These are phyloP conservation scores for Vidua chalybeata DNA, from an alignment of 2,113 vertebrate genomes.

Conservation along the genomic window DNA sequence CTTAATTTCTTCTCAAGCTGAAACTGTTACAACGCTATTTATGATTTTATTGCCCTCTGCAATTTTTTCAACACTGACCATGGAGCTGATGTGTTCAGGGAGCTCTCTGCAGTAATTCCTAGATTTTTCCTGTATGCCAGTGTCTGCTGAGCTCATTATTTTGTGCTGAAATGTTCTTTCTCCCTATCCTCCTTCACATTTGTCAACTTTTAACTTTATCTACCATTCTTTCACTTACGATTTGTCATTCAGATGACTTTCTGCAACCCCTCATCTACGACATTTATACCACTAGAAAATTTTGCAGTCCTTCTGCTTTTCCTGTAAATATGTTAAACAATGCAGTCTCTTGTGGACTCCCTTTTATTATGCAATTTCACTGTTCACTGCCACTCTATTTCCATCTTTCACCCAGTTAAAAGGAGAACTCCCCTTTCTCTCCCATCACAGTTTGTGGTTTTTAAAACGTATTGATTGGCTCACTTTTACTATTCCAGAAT, in stretches of 20 bases:
- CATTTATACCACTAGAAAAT: background rate
- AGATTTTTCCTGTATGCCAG: background rate
- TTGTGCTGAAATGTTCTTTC: background rate
- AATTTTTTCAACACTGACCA: background rate
- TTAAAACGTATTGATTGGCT: fast-evolving
- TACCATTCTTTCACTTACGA: background rate
- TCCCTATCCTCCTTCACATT: background rate
- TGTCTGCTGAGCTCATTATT: background rate
- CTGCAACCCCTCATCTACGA: background rate
- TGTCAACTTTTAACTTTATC: background rate
- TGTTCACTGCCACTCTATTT: background rate
- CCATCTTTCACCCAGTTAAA: background rate
- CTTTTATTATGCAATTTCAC: background rate
- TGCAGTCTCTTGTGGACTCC: background rate
- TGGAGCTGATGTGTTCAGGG: background rate
- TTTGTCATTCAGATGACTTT: background rate
- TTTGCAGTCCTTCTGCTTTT: background rate
- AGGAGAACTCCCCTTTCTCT: background rate
- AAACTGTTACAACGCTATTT: background rate
- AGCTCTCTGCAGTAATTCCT: background rate
- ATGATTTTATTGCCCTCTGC: background rate
- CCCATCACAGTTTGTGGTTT: background rate
- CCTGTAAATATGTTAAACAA: background rate
- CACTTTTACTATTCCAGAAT: background rate
- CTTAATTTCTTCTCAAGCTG: background rate